Evolutionary conservation across 2,113 vertebrate genomes (phyloP), one percentile per base, ranked within the genome.

Genomic region (Leptosomus discolor): DNA sequence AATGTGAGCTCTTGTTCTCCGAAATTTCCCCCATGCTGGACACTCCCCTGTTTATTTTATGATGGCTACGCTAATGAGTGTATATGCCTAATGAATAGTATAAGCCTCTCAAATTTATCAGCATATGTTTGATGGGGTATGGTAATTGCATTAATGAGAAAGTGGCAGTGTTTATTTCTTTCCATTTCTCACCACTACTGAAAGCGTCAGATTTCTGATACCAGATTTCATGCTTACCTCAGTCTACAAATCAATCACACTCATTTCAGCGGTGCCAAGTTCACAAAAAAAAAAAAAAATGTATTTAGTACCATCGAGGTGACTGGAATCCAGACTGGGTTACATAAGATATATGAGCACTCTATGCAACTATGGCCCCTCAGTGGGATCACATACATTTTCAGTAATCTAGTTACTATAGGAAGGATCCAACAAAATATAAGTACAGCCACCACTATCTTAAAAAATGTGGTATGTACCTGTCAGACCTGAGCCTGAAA

Each of bases 1-100:
- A 98, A 98, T 98, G 87, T 87, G 81, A 85, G 74, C 92, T 95
- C 97, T 98, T 98, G 97, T 98, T 98, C 97, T 93, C 93, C 41
- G 39, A 78, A 15, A 41, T 92, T 96, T 95, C 93, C 85, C 75
- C 61, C 21, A 29, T 41, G 21, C 90, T 90, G 85, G 84, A 97
- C 82, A 80, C 85, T 88, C 87, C 53, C 24, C 48, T 97, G 68
- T 63, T 98, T 98, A 97, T 97, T 98, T 98, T 96, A 87, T 86
- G 86, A 95, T 94, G 96, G 94, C 88, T 86, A 67, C 56, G 57
- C 82, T 97, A 97, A 97, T 81, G 93, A 98, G 96, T 64, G 32
- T 22, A 67, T 58, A 23, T 48, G 64, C 79, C 80, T 97, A 94
- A 96, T 82, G 85, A 94, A 95, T 36, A 75, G 70, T 51, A 29